Conservation (phyloP, 1,140 invertebrate species). For the Mesaphorura yosii region DNA sequence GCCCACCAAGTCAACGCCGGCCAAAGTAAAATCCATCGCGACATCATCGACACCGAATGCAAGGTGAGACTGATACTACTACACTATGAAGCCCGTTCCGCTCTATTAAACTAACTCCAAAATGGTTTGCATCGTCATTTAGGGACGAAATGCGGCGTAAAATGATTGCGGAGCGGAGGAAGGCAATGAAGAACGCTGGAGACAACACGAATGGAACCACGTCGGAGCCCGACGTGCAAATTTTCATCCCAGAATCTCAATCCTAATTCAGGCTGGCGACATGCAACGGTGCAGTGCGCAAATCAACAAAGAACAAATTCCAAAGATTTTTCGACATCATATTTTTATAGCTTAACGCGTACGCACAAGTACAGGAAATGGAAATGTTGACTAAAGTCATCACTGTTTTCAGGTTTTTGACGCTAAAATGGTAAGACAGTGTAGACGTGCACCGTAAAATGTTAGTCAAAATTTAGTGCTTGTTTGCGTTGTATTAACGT, state of each 20-base stretch:
- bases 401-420: no score
- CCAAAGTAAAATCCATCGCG: slow-evolving; percentile 57
- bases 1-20: slow-evolving; percentile 30
- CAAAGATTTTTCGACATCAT: no score
- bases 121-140: neutral
- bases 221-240: slow-evolving; percentile 42
- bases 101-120: neutral
- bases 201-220: slow-evolving; percentile 36
- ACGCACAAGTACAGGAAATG: no score
- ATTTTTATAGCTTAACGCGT: no score
- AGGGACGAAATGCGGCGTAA: slow-evolving; percentile 62
- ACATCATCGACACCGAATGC: slow-evolving; percentile 24
- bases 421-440: no score
- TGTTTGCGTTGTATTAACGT: no score
- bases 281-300: no score
- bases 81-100: neutral
- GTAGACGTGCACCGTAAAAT: no score
- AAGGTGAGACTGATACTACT: slow-evolving; percentile 16
- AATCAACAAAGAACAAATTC: no score
- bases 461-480: no score
- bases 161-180: slow-evolving; percentile 62
- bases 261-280: no score
- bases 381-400: no score
- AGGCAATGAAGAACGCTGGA: slow-evolving; percentile 45
- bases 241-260: slow-evolving; percentile 43